Evolutionary conservation across 2,113 vertebrate species (phyloP).

Genomic region (Syngnathus floridae): DNA sequence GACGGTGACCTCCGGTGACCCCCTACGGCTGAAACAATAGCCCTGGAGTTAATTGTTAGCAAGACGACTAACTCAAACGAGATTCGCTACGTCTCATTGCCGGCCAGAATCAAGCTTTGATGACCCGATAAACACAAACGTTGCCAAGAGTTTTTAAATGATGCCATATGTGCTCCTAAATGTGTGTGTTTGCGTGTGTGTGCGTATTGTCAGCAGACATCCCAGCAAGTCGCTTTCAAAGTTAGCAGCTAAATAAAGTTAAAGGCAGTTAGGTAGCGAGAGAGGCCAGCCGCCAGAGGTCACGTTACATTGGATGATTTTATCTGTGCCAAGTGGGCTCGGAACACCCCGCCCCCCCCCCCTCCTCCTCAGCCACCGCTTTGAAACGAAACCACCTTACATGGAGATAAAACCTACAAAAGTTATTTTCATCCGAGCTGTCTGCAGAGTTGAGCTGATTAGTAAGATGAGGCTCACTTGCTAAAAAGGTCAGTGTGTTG

Average conservation of each 20-base stretch:
- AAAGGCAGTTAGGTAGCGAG: conserved; percentile 50
- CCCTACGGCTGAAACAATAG: conserved; percentile 38
- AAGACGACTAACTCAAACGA: conserved; percentile 52
- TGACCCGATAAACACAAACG: conserved; percentile 63
- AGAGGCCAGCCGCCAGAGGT: conserved; percentile 45
- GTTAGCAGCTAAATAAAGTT: conserved; percentile 64
- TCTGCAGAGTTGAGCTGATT: conserved; percentile 17
- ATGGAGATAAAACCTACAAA: conserved; percentile 43
- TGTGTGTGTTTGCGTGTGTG: conserved; percentile 4
- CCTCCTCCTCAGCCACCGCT: conserved; percentile 7
- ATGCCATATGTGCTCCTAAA: conserved; percentile 43
- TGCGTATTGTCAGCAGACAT: conserved; percentile 22
- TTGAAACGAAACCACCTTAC: conserved; percentile 57
- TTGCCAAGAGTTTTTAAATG: conserved; percentile 62
- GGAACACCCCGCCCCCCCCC: conserved; percentile 17
- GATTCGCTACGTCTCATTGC: conserved; percentile 19
- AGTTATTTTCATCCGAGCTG: conserved; percentile 54
- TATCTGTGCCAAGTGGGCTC: conserved; percentile 10
- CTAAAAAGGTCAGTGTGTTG: background rate
- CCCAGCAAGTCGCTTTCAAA: conserved; percentile 51
- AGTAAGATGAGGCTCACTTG: conserved; percentile 16
- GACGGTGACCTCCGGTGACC: conserved; percentile 16
- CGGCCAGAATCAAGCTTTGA: conserved; percentile 42
- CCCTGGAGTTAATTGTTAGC: conserved; percentile 39
- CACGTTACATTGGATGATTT: conserved; percentile 49